Percentiles rank a stretch among this genome's conserved stretches.
Conservation (phyloP, 2,888 invertebrate genomes). For the Parnassius apollo region DNA sequence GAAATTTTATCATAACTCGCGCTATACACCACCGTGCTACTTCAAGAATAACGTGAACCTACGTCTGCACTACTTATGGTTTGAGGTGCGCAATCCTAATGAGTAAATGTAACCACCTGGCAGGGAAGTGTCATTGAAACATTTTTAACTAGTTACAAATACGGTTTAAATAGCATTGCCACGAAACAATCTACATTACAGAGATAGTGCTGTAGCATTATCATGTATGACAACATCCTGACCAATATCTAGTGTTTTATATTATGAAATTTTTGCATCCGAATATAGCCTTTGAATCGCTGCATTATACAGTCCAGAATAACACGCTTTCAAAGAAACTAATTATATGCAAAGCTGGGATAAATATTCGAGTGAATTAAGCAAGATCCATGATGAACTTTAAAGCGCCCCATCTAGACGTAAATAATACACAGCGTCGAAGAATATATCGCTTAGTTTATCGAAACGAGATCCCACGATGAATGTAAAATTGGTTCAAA, state of each 20-base stretch:
- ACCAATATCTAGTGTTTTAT: slow-evolving; percentile 7
- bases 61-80: slow-evolving; percentile 13
- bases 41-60: slow-evolving; percentile 12
- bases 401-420: slow-evolving; percentile 5
- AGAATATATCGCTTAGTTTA: neutral
- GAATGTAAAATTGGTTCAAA: neutral
- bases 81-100: slow-evolving; percentile 19
- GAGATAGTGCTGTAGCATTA: slow-evolving; percentile 9
- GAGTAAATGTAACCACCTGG: neutral
- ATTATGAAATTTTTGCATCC: slow-evolving; percentile 18
- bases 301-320: slow-evolving; percentile 13
- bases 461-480: neutral
- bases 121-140: neutral
- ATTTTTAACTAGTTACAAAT: neutral
- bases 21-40: slow-evolving; percentile 12
- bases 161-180: slow-evolving; percentile 3
- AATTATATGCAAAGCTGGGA: neutral
- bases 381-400: slow-evolving; percentile 12
- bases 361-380: slow-evolving; percentile 17
- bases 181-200: neutral
- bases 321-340: slow-evolving; percentile 5
- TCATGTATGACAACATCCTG: slow-evolving; percentile 12
- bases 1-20: slow-evolving; percentile 14
- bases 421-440: slow-evolving; percentile 12
- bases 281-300: slow-evolving; percentile 18